These are phyloP conservation scores for Folsomia candida DNA, from an alignment of 2,888 invertebrate species.

Conservation along the genomic window DNA sequence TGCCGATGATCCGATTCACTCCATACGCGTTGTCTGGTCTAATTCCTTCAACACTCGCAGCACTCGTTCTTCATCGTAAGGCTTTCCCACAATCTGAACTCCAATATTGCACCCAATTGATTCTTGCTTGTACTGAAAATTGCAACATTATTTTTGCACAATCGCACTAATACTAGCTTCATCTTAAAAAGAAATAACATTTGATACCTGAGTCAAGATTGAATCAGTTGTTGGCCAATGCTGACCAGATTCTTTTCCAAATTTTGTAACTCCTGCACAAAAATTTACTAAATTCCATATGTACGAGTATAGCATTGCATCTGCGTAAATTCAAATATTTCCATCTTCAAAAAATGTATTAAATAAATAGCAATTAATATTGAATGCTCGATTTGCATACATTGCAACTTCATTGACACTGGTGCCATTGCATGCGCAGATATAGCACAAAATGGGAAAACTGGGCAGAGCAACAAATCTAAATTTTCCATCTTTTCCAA, in stretches of 20 bases:
- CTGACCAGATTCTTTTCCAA: background rate
- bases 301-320: background rate
- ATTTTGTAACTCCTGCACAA: background rate
- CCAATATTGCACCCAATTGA: background rate
- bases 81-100: constrained; percentile 3
- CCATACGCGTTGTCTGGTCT: no score
- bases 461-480: constrained; percentile 6
- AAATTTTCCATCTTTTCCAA: constrained; percentile 1
- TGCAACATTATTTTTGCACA: background rate
- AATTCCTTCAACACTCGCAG: background rate
- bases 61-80: background rate
- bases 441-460: background rate
- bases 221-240: background rate
- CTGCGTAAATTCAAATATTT: background rate
- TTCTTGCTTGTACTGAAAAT: background rate
- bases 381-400: no score
- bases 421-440: background rate
- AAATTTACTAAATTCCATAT: background rate
- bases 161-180: no score
- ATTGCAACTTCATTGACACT: background rate
- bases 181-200: no score
- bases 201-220: background rate
- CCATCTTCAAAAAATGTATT: no score
- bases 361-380: no score
- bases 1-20: no score